Percentiles rank a stretch among this genome's conserved stretches.
phyloP scores from a whole-genome alignment of 2,113 vertebrate species.

The Phasianus colchicus region DNA sequence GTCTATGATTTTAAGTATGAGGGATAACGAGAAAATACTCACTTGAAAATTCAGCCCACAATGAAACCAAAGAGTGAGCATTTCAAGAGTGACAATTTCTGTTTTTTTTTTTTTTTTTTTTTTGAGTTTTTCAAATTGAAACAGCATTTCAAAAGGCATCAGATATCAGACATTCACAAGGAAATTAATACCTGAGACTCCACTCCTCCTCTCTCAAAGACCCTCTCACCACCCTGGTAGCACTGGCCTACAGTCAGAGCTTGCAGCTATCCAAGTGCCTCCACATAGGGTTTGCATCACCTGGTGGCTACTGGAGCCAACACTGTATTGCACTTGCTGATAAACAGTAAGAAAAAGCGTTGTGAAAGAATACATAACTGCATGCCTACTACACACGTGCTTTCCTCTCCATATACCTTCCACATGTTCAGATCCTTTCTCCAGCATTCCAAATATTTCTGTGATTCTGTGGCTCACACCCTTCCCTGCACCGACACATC shows the following conservation, averaged over 20 bases:
- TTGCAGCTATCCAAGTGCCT: background rate
- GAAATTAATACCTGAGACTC: background rate
- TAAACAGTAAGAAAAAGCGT: background rate
- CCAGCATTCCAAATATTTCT: background rate
- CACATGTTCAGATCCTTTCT: background rate
- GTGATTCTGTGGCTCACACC: background rate
- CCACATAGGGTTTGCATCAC: background rate
- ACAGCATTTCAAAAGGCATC: background rate
- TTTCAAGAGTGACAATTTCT: background rate
- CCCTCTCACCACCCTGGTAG: background rate
- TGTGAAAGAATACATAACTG: background rate
- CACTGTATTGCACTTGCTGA: background rate
- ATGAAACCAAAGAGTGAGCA: background rate
- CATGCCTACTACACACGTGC: background rate
- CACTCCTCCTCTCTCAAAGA: background rate
- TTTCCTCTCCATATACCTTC: background rate
- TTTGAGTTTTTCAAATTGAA: background rate
- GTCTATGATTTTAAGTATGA: background rate
- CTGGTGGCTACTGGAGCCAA: background rate
- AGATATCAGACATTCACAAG: background rate
- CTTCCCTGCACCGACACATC: background rate
- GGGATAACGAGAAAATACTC: background rate
- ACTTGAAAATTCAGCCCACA: background rate
- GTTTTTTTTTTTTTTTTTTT: background rate
- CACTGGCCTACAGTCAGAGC: background rate